Base-by-base conservation (phyloP, 2,797 vertebrate genomes). In the Sebastolobus altivelis region DNA sequence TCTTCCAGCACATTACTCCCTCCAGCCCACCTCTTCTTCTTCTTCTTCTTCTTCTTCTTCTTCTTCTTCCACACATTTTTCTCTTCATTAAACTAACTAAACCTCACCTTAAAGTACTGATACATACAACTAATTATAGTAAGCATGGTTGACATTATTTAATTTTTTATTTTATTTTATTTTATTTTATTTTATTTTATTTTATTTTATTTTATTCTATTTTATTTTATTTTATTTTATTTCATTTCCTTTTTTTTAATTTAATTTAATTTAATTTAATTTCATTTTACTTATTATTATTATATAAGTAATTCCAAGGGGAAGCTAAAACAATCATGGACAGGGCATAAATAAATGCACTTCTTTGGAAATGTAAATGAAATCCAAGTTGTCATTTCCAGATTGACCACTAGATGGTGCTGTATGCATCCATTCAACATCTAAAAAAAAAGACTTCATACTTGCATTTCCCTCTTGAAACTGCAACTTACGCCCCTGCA, bases 401-500 rank as follows among this genome's bases (percentile, higher is more conserved):
- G 16, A 38, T 63, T 25, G 8, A 58, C 89, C 94, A 94, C 92
- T 76, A 91, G 94, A 86, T 92, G 93, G 87, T 63, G 85, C 2
- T 76, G 78, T 72, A 1, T 1, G 4, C 56, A 52, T 43, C 52
- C 1, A 61, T 31, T 67, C 46, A 22, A 4, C 59, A 8, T 40
- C 33, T 52, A 11, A 1, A 35, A 61, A 10, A 10, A 55, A 65
- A 61, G n/a, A 27, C 12, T 38, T 46, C 35, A 63, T 49, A 13
- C 20, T 59, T 52, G 22, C 5, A 31, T 75, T 60, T 84, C 68
- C 58, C 35, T 69, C 1, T 16, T 77, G n/a, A 81, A 85, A 73
- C 46, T 70, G 63, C 6, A 71, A 71, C 5, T 3, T 27, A 29
- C 14, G 2, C 35, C 61, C 18, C 11, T 16, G 4, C 27, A 79